Conservation (phyloP, 1,140 invertebrate genomes). For the Pristionchus pacificus region DNA sequence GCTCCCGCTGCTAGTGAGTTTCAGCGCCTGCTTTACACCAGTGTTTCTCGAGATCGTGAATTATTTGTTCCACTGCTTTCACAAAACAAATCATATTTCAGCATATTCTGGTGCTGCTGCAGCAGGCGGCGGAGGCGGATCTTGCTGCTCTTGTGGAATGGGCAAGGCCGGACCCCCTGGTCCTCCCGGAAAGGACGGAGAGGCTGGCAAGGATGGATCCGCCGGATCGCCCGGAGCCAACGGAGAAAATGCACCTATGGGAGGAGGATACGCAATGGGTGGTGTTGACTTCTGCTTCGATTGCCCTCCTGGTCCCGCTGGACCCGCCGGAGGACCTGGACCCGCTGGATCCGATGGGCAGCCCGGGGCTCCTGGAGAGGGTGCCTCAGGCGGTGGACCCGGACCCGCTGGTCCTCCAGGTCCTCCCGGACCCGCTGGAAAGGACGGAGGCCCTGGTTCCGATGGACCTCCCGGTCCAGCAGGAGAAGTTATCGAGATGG, state of each 20-base stretch:
- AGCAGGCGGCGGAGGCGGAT: not conserved
- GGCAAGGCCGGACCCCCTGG: constrained; percentile 16
- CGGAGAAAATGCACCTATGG: constrained; percentile 20
- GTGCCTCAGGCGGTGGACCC: constrained; percentile 11
- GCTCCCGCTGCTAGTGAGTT: too few species aligned
- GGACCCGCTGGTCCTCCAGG: constrained; percentile 25
- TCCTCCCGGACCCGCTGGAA: constrained; percentile 16
- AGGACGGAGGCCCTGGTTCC: constrained; percentile 18
- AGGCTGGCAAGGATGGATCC: constrained; percentile 13
- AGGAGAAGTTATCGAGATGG: constrained; percentile 4
- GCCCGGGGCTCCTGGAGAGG: constrained; percentile 15
- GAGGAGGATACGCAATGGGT: constrained; percentile 5
- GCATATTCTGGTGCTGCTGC: too few species aligned
- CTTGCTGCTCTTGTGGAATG: constrained; percentile 2
- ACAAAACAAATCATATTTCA: too few species aligned
- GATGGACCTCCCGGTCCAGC: constrained; percentile 9
- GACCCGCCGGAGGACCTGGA: constrained; percentile 23
- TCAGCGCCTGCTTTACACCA: too few species aligned
- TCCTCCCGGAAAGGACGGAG: constrained; percentile 18
- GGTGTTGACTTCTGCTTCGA: constrained; percentile 24
- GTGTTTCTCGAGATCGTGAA: too few species aligned
- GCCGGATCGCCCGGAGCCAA: constrained; percentile 19
- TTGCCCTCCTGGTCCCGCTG: constrained; percentile 26
- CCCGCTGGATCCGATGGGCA: constrained; percentile 17
- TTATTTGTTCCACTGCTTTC: too few species aligned